Evolutionary conservation across 2,888 invertebrate genomes (phyloP).

Genomic region (Euphydryas editha): DNA sequence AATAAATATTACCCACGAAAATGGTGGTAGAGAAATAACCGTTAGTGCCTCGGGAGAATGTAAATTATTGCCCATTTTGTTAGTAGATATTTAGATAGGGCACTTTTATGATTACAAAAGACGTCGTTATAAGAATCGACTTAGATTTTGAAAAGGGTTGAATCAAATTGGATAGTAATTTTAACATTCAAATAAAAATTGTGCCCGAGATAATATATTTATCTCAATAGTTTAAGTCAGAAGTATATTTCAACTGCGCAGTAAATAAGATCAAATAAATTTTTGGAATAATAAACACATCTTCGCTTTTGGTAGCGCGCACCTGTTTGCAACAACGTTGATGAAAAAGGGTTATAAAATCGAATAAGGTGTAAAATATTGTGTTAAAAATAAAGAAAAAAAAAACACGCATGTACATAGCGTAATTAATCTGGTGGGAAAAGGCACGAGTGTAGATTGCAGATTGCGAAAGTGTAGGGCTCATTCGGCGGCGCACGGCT

Average conservation of each 20-base stretch:
- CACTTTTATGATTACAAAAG: constrained; percentile 17
- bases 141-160: background rate
- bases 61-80: constrained; percentile 11
- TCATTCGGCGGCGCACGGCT: constrained; percentile 20
- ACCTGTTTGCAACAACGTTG: constrained; percentile 44
- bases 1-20: constrained; percentile 1
- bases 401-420: constrained; percentile 53
- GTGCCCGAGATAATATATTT: background rate
- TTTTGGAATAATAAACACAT: background rate
- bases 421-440: constrained; percentile 54
- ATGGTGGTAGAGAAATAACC: background rate
- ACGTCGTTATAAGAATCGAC: constrained; percentile 10
- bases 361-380: constrained; percentile 61
- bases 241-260: constrained; percentile 9
- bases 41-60: background rate
- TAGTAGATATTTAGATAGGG: constrained; percentile 19
- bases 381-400: constrained; percentile 51
- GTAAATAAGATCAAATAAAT: constrained; percentile 32
- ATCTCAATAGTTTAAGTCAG: no score
- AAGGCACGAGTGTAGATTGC: constrained; percentile 36
- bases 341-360: constrained; percentile 53
- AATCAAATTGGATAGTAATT: background rate
- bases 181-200: constrained; percentile 2
- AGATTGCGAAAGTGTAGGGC: constrained; percentile 14
- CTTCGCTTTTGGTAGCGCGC: constrained; percentile 18